Evolutionary conservation across 92 coral and sea anemone species (phyloP), one percentile per base, ranked within the genome.

Genomic region (Heteractis magnifica): DNA sequence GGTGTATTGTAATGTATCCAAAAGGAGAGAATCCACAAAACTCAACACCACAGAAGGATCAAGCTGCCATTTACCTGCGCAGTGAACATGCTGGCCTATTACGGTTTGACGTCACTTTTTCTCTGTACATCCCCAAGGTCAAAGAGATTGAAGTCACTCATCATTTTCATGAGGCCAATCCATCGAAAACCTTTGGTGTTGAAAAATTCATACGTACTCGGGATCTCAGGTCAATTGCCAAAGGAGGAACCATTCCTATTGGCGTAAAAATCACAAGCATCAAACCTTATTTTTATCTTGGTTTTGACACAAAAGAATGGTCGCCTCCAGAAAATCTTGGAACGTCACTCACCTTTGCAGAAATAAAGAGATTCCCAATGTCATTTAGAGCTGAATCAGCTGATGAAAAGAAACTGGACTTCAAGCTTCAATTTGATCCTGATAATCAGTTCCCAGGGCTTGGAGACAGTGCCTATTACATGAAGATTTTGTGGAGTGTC

Each of bases 401-500:
- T 20, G 94, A 89, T 60, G 84, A 91, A 56, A 88, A 82, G 74
- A 92, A 76, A 84, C 90, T 95, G 77, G 93, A 86, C 76, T 92
- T 95, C 34, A 94, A 89, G 84, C 75, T 95, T 58, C 88, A 88
- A 86, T 95, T 92, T 85, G 98, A 95, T 59, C 91, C 90, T 6
- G 89, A 94, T 13, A 83, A 81, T 72, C 71, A 81, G 58, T 83
- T 90, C 85, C 73, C 83, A 49, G 95, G 88, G 26, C 56, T 95
- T 71, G 98, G 90, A 16, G 98, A 94, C 51, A 95, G 97, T 79
- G 96, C 98, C 48, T 95, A 95, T 76, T 95, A 94, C 92, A 87
- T 86, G 87, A 95, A 95, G 85, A 92, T 94, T 60, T 87, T 92
- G 26, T 95, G 98, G 98, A 85, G 92, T 13, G 92, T 90, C 49